phyloP scores from a whole-genome alignment of 1,140 invertebrate species.

The Lineus longissimus region DNA sequence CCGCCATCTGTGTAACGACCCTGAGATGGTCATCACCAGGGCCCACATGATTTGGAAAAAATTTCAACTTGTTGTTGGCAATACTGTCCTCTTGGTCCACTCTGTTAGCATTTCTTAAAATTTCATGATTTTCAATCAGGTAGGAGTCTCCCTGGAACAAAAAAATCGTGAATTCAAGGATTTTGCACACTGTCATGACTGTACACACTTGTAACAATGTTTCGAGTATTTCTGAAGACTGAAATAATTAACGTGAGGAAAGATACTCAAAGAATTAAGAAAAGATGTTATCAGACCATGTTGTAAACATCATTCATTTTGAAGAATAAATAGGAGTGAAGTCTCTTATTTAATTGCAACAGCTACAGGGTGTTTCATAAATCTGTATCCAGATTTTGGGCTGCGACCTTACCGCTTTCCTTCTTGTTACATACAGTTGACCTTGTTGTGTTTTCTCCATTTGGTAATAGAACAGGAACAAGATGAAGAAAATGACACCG shows the following conservation, averaged over 20 bases:
- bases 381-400: too few relatives aligned
- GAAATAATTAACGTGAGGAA: neutral
- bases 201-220: too few relatives aligned
- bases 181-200: too few relatives aligned
- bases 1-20: slow-evolving; percentile 10
- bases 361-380: too few relatives aligned
- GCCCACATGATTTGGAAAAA: slow-evolving; percentile 24
- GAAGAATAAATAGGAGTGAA: too few relatives aligned
- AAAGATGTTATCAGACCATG: too few relatives aligned
- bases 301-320: too few relatives aligned
- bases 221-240: too few relatives aligned
- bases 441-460: neutral
- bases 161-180: too few relatives aligned
- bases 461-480: neutral
- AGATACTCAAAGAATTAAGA: neutral
- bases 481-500: neutral
- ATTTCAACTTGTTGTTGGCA: slow-evolving; percentile 7
- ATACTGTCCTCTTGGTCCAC: neutral
- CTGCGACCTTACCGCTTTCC: neutral
- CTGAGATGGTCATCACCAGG: slow-evolving; percentile 8
- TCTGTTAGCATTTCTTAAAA: neutral
- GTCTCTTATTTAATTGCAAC: too few relatives aligned
- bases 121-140: neutral
- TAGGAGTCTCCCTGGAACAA: neutral
- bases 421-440: neutral